Evolutionary conservation across 92 coral and sea anemone species (phyloP), one percentile per base, ranked within the genome.

Genomic region (Parazoanthus atlanticus): DNA sequence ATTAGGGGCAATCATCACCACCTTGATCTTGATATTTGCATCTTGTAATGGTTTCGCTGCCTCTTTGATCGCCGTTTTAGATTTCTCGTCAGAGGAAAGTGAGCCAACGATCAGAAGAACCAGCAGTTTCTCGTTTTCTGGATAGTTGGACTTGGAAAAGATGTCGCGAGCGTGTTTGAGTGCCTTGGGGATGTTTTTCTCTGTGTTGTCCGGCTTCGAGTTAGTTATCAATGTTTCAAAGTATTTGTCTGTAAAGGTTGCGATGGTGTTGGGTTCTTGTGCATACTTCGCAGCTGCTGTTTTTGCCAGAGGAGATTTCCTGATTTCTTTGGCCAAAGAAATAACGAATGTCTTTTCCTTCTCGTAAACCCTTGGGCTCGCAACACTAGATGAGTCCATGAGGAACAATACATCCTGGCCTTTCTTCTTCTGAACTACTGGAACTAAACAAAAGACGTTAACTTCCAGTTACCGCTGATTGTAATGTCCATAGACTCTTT

Each of bases 351-450:
- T 49, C 40, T 80, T 80, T 33, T 80, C 84, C 34, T 52, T 54
- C 43, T 30, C 38, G 71, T 80, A 80, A 56, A 80, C 28, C n/a
- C 29, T 54, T 52, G 26, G 32, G 43, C 0, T 56, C 23, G 17
- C 84, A 6, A 26, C 84, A 47, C 64, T 28, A 3, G 84, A 80
- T 1, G 84, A 80, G 12, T 80, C 84, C 36, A 80, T 52, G 0
- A 80, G 84, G 43, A 80, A 80, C 66, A 80, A 31, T 3, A 80
- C 84, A 23, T 80, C 84, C 16, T 79, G 30, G 36, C 84, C 70
- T 56, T 30, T 80, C 47, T 31, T 80, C 69, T 21, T 61, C 28
- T 61, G 69, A 25, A 19, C 69, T 7, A 25, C 0, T 21, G 69
- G 69, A 61, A 61, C 26, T 21, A 21, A 61, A 23, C 49, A 46